phyloP scores from a whole-genome alignment of 2,888 invertebrate genomes.

The Rapana venosa region DNA sequence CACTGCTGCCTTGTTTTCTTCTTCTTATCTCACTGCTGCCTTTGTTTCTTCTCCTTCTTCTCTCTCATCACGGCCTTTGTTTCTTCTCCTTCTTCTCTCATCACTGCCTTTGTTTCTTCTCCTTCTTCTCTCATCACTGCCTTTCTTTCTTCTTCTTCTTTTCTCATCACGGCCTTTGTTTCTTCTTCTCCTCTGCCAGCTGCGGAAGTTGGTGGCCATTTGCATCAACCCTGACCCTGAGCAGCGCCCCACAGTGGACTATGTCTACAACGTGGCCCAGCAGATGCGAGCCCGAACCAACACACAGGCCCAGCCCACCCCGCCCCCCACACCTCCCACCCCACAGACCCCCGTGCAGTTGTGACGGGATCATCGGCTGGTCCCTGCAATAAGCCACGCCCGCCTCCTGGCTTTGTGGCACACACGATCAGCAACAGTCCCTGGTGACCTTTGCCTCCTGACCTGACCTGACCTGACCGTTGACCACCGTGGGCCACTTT shows the following conservation, averaged over 20 bases:
- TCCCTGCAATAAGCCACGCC: background rate
- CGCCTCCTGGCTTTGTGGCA: background rate
- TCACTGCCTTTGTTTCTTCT: no score
- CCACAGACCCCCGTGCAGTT: slow-evolving; percentile 50
- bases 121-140: no score
- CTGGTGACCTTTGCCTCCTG: background rate
- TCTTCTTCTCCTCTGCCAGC: slow-evolving; percentile 77
- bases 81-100: no score
- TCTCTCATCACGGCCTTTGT: no score
- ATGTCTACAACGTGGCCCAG: slow-evolving; percentile 79
- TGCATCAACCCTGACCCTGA: slow-evolving; percentile 81
- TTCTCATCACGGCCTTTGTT: no score
- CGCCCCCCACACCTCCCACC: background rate
- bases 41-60: no score
- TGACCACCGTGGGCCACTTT: background rate
- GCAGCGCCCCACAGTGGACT: slow-evolving; percentile 80
- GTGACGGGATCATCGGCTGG: slow-evolving; percentile 48
- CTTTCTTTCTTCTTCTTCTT: no score
- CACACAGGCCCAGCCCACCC: slow-evolving; percentile 48
- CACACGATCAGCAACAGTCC: background rate
- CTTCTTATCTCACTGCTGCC: no score
- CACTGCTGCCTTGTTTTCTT: no score
- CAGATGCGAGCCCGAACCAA: slow-evolving; percentile 75
- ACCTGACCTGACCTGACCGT: background rate
- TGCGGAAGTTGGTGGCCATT: slow-evolving; percentile 79